These are phyloP conservation scores for Heliothis peltigera DNA, from an alignment of 2,888 invertebrate genomes.

Conservation along the genomic window DNA sequence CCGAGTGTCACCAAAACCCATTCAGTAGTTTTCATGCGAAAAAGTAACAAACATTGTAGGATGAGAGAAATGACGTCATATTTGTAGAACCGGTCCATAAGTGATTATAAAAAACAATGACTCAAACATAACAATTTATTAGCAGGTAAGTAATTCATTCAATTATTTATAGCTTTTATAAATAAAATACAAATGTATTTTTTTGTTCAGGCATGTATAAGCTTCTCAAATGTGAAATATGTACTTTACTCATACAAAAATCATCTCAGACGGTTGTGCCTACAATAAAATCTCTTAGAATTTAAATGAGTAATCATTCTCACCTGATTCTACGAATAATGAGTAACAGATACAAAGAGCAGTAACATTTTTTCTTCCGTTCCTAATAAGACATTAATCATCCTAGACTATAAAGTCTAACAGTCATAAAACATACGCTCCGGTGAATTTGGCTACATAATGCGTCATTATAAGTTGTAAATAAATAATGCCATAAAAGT, in stretches of 20 bases:
- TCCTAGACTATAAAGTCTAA: not conserved
- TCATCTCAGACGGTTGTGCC: not conserved
- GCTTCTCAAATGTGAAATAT: no score
- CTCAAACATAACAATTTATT: conserved; percentile 24
- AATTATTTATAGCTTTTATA: conserved; percentile 9
- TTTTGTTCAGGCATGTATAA: not conserved
- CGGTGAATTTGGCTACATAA: not conserved
- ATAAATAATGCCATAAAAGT: not conserved
- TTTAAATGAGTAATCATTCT: conserved; percentile 33
- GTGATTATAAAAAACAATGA: conserved; percentile 3
- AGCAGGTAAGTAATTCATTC: not conserved
- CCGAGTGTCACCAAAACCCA: no score
- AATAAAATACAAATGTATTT: no score
- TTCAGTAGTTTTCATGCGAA: no score
- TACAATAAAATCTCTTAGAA: conserved; percentile 15
- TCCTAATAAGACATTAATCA: conserved; percentile 9
- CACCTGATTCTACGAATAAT: conserved; percentile 35
- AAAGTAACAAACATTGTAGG: not conserved
- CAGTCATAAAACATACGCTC: not conserved
- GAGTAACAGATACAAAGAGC: conserved; percentile 18
- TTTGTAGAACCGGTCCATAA: conserved; percentile 24
- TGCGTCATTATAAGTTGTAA: conserved; percentile 8
- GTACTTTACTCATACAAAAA: not conserved
- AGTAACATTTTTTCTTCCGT: not conserved
- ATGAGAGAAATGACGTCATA: conserved; percentile 24